These are phyloP conservation scores for Fregata magnificens DNA, from an alignment of 2,113 vertebrate species.

Conservation along the genomic window DNA sequence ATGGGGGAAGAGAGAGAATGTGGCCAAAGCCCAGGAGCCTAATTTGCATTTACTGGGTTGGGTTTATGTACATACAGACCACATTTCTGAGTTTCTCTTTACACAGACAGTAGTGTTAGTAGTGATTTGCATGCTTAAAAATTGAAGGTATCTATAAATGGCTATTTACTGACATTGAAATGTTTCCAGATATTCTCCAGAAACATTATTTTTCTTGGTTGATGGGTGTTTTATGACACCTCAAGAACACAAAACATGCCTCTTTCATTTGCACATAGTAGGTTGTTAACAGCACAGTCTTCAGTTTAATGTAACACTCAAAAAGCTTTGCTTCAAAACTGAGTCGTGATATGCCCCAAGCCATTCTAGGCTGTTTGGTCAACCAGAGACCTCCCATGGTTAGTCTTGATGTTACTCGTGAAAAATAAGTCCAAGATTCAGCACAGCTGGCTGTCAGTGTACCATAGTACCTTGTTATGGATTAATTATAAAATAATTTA, in stretches of 20 bases:
- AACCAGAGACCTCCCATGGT: not conserved
- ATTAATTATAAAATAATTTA: conserved; percentile 56
- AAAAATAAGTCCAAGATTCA: not conserved
- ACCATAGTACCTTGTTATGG: not conserved
- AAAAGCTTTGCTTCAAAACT: not conserved
- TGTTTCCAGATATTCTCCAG: not conserved
- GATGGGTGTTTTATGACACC: not conserved
- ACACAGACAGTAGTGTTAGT: not conserved
- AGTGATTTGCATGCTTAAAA: not conserved
- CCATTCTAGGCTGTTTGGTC: not conserved
- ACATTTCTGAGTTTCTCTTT: not conserved
- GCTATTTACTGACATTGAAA: not conserved
- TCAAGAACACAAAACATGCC: not conserved
- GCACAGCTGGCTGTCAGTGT: not conserved
- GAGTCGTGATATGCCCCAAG: not conserved
- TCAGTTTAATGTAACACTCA: not conserved
- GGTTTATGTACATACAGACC: not conserved
- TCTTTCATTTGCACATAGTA: not conserved
- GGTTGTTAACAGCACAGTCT: not conserved
- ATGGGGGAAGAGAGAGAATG: not conserved
- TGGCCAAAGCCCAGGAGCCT: not conserved
- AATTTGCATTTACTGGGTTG: not conserved
- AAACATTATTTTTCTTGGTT: not conserved
- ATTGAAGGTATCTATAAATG: not conserved
- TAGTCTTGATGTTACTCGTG: not conserved